Percentiles rank a stretch among this genome's conserved stretches.
Conservation (phyloP, 2,888 invertebrate species). For the Yponomeuta malinellus region DNA sequence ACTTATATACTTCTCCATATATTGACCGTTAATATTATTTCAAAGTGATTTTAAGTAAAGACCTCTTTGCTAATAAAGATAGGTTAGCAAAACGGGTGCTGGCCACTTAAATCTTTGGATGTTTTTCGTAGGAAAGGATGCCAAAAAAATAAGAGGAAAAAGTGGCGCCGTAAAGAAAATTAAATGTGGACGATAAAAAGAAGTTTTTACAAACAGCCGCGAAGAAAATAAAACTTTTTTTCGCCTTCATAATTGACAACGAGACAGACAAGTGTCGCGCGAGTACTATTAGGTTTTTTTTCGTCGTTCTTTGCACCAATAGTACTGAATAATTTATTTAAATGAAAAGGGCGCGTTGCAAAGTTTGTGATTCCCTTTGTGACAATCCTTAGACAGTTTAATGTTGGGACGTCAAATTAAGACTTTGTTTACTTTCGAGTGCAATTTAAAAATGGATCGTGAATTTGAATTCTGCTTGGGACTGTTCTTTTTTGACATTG, state of each 20-base stretch:
- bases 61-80: not conserved
- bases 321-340: constrained; percentile 53
- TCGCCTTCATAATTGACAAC: constrained; percentile 39
- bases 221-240: constrained; percentile 35
- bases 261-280: constrained; percentile 46
- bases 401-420: constrained; percentile 34
- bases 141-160: not conserved
- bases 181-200: not conserved
- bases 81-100: not conserved
- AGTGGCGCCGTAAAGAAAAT: not conserved
- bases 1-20: too few species aligned
- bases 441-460: not conserved
- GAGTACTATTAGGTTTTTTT: constrained; percentile 32
- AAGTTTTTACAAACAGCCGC: constrained; percentile 22
- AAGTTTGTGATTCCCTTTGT: not conserved
- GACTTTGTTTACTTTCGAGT: not conserved
- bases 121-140: not conserved
- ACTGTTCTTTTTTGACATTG: too few species aligned
- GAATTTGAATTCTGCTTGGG: not conserved
- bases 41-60: not conserved
- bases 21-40: not conserved
- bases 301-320: constrained; percentile 36
- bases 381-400: constrained; percentile 33
- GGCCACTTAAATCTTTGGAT: not conserved
- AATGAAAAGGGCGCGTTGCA: constrained; percentile 40